These are phyloP conservation scores for Pseudomyrmex gracilis DNA, from an alignment of 1,140 invertebrate species.

Conservation along the genomic window DNA sequence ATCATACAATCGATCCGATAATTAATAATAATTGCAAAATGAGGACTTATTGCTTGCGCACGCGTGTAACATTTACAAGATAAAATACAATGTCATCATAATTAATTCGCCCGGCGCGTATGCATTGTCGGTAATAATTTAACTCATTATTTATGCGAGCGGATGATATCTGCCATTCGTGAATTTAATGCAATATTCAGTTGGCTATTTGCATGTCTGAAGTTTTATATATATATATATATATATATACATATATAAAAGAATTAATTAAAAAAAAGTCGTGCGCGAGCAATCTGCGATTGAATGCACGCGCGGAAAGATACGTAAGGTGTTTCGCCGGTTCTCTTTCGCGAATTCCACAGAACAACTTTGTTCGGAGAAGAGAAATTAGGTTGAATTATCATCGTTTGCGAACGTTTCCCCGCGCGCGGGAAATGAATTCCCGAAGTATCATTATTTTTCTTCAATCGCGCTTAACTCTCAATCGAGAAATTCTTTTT, in stretches of 20 bases:
- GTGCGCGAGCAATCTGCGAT: neutral
- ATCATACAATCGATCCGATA: slow-evolving; percentile 48
- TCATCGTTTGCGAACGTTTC: too few species aligned
- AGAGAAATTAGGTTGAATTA: too few species aligned
- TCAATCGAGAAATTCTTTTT: too few species aligned
- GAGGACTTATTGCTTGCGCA: slow-evolving; percentile 35
- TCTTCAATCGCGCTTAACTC: too few species aligned
- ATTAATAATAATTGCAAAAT: slow-evolving; percentile 59
- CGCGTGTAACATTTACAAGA: slow-evolving; percentile 45
- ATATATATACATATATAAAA: slow-evolving; percentile 2
- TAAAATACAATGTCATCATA: slow-evolving; percentile 60
- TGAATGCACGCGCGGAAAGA: neutral
- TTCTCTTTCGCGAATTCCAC: neutral
- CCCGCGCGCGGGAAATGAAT: too few species aligned
- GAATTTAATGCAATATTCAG: slow-evolving; percentile 47
- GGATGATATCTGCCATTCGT: slow-evolving; percentile 49
- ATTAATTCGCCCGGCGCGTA: slow-evolving; percentile 39
- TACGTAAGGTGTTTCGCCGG: neutral
- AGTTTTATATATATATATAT: slow-evolving; percentile 18
- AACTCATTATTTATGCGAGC: slow-evolving; percentile 58
- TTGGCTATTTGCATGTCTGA: slow-evolving; percentile 54
- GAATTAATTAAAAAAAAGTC: slow-evolving; percentile 30
- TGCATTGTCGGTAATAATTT: slow-evolving; percentile 53
- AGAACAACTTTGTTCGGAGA: neutral
- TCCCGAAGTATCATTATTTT: too few species aligned